A percentile compares a stretch with the other conserved stretches of the same genome.
Evolutionary conservation across 2,888 invertebrate species (phyloP).

Genomic region (Drosophila paucipuncta): DNA sequence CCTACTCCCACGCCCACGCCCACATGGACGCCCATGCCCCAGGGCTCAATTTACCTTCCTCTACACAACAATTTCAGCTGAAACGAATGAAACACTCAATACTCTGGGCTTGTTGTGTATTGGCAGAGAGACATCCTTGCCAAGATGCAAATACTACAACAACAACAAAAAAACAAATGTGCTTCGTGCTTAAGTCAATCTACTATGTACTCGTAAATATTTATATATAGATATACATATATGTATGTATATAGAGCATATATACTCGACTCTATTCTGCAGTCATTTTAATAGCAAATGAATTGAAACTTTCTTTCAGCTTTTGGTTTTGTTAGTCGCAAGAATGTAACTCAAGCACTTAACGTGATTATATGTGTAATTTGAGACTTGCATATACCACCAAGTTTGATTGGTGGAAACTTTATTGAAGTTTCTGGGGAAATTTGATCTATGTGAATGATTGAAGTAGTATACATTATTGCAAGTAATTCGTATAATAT

Average conservation of each 20-base stretch:
- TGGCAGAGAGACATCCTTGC: conserved; percentile 42
- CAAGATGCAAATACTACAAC: conserved; percentile 42
- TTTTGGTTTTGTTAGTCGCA: conserved; percentile 25
- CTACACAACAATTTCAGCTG: conserved; percentile 22
- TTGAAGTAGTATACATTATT: neutral
- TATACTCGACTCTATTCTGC: conserved; percentile 2
- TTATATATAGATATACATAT: neutral
- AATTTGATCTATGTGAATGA: neutral
- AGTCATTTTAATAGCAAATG: conserved; percentile 57
- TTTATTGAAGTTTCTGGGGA: conserved; percentile 5
- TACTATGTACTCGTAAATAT: conserved; percentile 13
- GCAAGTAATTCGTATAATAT: neutral
- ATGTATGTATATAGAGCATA: neutral
- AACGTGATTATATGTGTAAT: conserved; percentile 34
- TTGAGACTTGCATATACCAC: conserved; percentile 13
- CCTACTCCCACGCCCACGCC: neutral
- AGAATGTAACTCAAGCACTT: conserved; percentile 35
- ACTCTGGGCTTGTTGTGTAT: conserved; percentile 30
- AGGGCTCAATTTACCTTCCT: conserved; percentile 36
- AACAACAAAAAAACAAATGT: conserved; percentile 18
- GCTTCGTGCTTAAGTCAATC: conserved; percentile 32
- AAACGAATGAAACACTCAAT: conserved; percentile 52
- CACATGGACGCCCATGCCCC: conserved; percentile 11
- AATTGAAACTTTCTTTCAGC: conserved; percentile 41
- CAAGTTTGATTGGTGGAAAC: conserved; percentile 5